Conservation (phyloP, 2,797 vertebrate genomes). For the Astyanax mexicanus region DNA sequence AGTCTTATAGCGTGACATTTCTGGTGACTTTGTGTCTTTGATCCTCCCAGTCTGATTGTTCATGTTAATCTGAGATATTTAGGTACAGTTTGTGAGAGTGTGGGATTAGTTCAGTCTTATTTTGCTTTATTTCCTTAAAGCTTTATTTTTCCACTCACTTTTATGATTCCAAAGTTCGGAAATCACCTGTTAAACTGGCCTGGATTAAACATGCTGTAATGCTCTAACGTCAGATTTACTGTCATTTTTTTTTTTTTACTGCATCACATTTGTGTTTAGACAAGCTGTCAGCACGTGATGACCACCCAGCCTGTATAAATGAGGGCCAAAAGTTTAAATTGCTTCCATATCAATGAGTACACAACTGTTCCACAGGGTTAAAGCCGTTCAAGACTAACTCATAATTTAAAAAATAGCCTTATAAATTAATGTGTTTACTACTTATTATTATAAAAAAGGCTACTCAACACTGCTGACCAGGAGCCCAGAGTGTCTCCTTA, state of each 20-base stretch:
- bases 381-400: too few relatives aligned
- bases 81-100: background rate
- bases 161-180: background rate
- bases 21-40: background rate
- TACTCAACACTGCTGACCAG: too few relatives aligned
- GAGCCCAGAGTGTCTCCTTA: too few relatives aligned
- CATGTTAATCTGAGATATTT: background rate
- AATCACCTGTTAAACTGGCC: background rate
- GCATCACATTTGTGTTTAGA: background rate
- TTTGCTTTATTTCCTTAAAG: background rate
- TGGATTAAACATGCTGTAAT: background rate
- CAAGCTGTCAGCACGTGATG: background rate
- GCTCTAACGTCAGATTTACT: background rate
- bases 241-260: background rate
- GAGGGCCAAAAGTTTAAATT: background rate
- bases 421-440: too few relatives aligned
- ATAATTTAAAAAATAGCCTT: too few relatives aligned
- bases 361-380: too few relatives aligned
- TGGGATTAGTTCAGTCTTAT: background rate
- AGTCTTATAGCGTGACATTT: conserved; percentile 13
- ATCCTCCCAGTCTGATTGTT: conserved; percentile 20
- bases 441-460: too few relatives aligned
- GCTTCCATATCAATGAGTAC: too few relatives aligned
- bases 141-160: background rate
- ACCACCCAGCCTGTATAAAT: background rate